These are phyloP conservation scores for Patiria miniata DNA, from an alignment of 35 echinoderm and acorn worm species.

Conservation along the genomic window DNA sequence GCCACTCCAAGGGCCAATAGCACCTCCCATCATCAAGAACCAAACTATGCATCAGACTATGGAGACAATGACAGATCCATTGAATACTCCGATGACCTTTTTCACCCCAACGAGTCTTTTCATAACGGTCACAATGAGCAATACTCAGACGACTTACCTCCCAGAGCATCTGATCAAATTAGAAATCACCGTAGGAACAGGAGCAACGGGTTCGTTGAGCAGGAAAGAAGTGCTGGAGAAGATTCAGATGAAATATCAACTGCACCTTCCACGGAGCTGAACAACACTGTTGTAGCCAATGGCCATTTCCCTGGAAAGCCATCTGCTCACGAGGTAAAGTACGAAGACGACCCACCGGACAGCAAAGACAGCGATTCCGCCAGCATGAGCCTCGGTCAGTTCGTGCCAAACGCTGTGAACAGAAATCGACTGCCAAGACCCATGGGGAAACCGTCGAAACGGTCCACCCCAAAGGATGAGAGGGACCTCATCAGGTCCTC, in stretches of 20 bases:
- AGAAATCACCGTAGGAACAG: not conserved
- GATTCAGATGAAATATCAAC: not conserved
- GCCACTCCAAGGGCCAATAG: constrained; percentile 18
- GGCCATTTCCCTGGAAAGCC: constrained; percentile 11
- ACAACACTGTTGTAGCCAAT: constrained; percentile 40
- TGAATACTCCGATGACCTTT: constrained; percentile 21
- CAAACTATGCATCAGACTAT: not conserved
- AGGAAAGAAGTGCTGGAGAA: not conserved
- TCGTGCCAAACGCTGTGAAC: constrained; percentile 55
- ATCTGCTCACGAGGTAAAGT: constrained; percentile 30
- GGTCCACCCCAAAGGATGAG: not conserved
- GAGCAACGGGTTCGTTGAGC: constrained; percentile 4
- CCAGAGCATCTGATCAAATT: constrained; percentile 5
- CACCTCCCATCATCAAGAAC: not conserved
- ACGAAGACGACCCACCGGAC: constrained; percentile 33
- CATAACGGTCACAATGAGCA: constrained; percentile 29
- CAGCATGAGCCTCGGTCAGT: constrained; percentile 62
- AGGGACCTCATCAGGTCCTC: not conserved
- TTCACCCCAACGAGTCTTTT: constrained; percentile 14
- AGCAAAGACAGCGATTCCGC: constrained; percentile 36
- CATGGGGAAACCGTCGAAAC: not conserved
- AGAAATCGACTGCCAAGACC: constrained; percentile 27
- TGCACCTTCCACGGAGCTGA: constrained; percentile 33
- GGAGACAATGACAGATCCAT: not conserved
- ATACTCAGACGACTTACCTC: not conserved